Conservation (phyloP, 2,888 invertebrate genomes). For the Amblyteles armatorius region DNA sequence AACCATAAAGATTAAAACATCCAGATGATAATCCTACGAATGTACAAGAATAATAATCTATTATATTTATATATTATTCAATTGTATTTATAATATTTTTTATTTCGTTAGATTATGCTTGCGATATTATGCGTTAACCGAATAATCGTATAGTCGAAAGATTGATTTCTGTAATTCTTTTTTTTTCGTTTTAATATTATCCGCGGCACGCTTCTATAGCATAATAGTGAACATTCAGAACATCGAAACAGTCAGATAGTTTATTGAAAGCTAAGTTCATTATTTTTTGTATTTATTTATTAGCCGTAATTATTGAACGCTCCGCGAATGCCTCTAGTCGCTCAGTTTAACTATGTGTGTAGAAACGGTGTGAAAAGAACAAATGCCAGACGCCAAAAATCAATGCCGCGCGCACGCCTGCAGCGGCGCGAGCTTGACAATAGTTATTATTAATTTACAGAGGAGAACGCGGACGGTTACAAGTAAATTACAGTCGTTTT, state of each 20-base stretch:
- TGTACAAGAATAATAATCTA: constrained; percentile 70
- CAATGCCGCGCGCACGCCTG: not conserved
- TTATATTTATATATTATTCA: constrained; percentile 13
- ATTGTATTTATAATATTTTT: constrained; percentile 45
- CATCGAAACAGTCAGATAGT: constrained; percentile 79
- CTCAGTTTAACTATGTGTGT: constrained; percentile 18
- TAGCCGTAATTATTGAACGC: constrained; percentile 32
- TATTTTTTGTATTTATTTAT: constrained; percentile 33
- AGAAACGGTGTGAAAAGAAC: constrained; percentile 22
- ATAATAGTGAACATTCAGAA: constrained; percentile 80
- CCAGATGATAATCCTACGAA: constrained; percentile 57
- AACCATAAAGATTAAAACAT: constrained; percentile 53
- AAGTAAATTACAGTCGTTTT: constrained; percentile 31
- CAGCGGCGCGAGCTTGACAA: not conserved
- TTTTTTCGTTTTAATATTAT: constrained; percentile 22
- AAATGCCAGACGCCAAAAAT: not conserved
- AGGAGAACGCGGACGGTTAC: constrained; percentile 66
- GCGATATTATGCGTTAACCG: constrained; percentile 71
- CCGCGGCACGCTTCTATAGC: constrained; percentile 40
- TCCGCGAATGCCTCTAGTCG: constrained; percentile 31
- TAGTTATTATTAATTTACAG: constrained; percentile 54
- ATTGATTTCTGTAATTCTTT: constrained; percentile 49
- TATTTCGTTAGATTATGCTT: constrained; percentile 59
- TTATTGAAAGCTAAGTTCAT: constrained; percentile 57
- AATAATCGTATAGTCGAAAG: constrained; percentile 72